A percentile compares a stretch with the other conserved stretches of the same genome.
phyloP scores from a whole-genome alignment of 2,113 vertebrate species.

The Galbula dea region DNA sequence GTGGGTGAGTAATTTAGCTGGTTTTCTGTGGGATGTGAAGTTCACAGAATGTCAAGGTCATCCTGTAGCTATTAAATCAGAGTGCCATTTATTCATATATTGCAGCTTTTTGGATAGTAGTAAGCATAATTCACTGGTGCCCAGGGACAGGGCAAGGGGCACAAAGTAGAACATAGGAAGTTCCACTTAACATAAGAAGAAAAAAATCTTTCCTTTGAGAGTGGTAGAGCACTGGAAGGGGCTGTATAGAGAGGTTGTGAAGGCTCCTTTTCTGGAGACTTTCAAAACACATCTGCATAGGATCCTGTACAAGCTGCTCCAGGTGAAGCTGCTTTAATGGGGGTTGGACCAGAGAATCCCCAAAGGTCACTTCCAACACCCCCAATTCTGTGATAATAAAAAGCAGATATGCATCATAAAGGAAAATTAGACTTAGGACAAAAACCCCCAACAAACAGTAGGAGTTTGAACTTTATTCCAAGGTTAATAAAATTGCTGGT shows the following conservation, averaged over 20 bases:
- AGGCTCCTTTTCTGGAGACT: too few relatives aligned
- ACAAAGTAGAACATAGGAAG: too few relatives aligned
- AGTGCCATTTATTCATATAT: conserved; percentile 12
- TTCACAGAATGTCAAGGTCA: conserved; percentile 48
- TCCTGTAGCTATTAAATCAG: conserved; percentile 30
- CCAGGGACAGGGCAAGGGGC: too few relatives aligned
- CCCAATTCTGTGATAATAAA: not conserved
- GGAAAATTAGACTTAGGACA: conserved; percentile 33
- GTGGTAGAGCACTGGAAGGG: too few relatives aligned
- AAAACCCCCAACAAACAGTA: not conserved
- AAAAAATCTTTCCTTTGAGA: too few relatives aligned
- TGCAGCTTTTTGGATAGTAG: conserved; percentile 6
- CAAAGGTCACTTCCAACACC: too few relatives aligned
- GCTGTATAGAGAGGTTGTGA: too few relatives aligned
- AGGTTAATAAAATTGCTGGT: conserved; percentile 13
- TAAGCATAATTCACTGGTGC: not conserved
- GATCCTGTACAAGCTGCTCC: too few relatives aligned
- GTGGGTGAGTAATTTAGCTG: not conserved
- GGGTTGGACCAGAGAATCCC: too few relatives aligned
- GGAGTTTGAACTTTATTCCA: conserved; percentile 11
- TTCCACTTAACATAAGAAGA: too few relatives aligned
- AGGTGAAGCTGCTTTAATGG: too few relatives aligned
- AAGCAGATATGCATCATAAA: conserved; percentile 35
- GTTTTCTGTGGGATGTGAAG: conserved; percentile 29
- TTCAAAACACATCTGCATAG: too few relatives aligned